Conservation (phyloP, 2,888 invertebrate species). For the Coleophora deauratella region DNA sequence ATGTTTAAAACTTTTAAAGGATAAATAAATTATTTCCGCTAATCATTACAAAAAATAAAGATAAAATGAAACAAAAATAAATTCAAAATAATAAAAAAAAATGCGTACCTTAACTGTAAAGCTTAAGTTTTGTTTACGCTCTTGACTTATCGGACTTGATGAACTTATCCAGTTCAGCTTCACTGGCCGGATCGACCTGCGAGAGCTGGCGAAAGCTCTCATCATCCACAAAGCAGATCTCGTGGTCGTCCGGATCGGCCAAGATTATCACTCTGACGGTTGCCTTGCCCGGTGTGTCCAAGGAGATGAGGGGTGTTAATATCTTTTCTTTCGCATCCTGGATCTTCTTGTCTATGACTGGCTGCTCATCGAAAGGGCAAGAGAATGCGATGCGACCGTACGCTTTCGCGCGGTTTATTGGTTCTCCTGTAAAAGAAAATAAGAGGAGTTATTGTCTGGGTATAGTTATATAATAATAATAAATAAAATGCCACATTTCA, state of each 20-base stretch:
- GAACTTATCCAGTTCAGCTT: constrained; percentile 83
- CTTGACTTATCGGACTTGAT: constrained; percentile 80
- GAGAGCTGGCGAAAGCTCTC: constrained; percentile 94
- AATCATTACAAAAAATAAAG: no score
- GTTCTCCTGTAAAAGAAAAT: constrained; percentile 55
- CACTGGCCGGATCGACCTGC: constrained; percentile 87
- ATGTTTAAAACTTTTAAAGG: no score
- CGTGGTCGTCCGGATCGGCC: constrained; percentile 97
- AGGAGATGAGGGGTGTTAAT: constrained; percentile 90
- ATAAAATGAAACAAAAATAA: no score
- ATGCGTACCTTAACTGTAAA: no score
- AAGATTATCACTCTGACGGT: constrained; percentile 96
- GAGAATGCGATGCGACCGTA: constrained; percentile 97
- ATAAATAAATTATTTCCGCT: no score
- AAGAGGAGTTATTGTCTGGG: not conserved
- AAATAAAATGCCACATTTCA: no score
- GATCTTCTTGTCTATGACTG: constrained; percentile 83
- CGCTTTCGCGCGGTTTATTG: constrained; percentile 89
- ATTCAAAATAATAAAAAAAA: no score
- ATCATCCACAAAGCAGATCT: constrained; percentile 99
- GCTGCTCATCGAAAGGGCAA: constrained; percentile 84
- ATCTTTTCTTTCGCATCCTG: constrained; percentile 82
- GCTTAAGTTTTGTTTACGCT: constrained; percentile 28
- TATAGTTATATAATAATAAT: no score
- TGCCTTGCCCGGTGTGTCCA: constrained; percentile 98